A percentile compares a stretch with the other conserved stretches of the same genome.
Conservation (phyloP, 2,888 invertebrate species). For the Galeruca laticollis region DNA sequence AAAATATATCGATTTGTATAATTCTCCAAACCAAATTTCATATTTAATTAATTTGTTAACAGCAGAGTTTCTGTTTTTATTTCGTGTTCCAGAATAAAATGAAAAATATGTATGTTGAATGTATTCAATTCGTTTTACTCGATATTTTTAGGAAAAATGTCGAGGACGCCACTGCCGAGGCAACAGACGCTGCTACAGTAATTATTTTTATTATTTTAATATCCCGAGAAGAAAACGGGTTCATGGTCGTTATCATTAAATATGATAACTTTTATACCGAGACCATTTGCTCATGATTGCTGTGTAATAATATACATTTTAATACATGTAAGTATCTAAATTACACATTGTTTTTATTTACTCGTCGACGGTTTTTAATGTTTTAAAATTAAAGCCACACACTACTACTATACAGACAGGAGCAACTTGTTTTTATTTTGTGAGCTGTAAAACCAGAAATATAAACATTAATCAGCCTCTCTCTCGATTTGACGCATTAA, state of each 20-base stretch:
- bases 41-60: no score
- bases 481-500: constrained; percentile 38
- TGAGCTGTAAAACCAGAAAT: constrained; percentile 37
- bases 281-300: constrained; percentile 65
- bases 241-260: constrained; percentile 68
- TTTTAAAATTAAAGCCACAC: constrained; percentile 38
- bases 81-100: no score
- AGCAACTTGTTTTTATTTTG: constrained; percentile 38
- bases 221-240: constrained; percentile 66
- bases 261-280: constrained; percentile 67
- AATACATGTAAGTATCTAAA: constrained; percentile 62
- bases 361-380: constrained; percentile 49
- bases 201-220: constrained; percentile 68
- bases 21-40: no score
- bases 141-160: constrained; percentile 2
- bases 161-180: constrained; percentile 53
- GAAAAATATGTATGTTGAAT: no score
- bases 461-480: constrained; percentile 43
- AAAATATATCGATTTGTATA: no score
- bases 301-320: constrained; percentile 64
- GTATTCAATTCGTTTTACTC: no score
- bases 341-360: constrained; percentile 56
- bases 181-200: constrained; percentile 60
- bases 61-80: no score
- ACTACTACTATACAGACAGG: background rate